Evolutionary conservation across 2,113 vertebrate genomes (phyloP), one percentile per base, ranked within the genome.

Genomic region (Platysteira castanea): DNA sequence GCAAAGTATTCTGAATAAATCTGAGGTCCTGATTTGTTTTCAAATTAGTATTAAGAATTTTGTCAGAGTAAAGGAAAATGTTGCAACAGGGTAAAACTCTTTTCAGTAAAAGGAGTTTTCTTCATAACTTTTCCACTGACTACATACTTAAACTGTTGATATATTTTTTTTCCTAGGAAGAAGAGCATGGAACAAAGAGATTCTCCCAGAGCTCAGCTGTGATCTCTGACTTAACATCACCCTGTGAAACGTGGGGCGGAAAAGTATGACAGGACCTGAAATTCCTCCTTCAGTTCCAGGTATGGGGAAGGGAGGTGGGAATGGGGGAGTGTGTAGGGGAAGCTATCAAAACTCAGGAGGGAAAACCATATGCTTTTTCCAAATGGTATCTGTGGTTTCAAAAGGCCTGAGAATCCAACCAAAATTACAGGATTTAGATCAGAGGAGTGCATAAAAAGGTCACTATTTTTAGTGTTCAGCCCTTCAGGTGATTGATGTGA

Each of bases 281-380:
- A 77, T 74, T 92, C n/a, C 23, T 37, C 33, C 75, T 31, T 4
- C 24, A 33, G 1, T 39, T 91, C 28, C 26, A 84, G 67, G 37
- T 5, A 13, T 6, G 5, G 3, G 14, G 4, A 17, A 12, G 20
- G 19, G 8, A 18, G 2, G 2, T 4, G 8, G 9, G 10, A 13
- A 18, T 31, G 14, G 44, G 7, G 11, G 31, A 50, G 21, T 31
- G 14, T 26, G 37, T 18, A 68, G 17, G 2, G 7, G 8, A 50
- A 54, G 4, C 9, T 69, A 17, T 53, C 4, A 65, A 52, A 84
- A 77, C 6, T 57, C 15, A 35, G 7, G 9, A 64, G n/a, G 13
- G 3, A 78, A 73, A 84, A 20, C 3, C 13, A 3, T 5, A 4
- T 18, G 0, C 0, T 53, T 65, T 67, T 74, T 4, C 7, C 4